Evolutionary conservation across 2,888 invertebrate species (phyloP).

Genomic region (Mesorhabditis sp.): DNA sequence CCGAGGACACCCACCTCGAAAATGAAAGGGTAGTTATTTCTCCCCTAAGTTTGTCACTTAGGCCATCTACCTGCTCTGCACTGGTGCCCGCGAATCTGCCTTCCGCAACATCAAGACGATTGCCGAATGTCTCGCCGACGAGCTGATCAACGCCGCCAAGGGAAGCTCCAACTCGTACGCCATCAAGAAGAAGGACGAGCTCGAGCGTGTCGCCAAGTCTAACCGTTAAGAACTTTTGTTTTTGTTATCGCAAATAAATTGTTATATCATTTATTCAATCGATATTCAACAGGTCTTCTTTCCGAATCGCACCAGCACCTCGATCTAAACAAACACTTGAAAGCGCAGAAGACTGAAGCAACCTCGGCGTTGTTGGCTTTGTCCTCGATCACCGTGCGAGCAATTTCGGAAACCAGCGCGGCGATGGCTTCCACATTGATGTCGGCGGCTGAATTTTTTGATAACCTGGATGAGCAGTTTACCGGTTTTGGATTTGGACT

Average conservation of each 20-base stretch:
- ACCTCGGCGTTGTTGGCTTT: not conserved
- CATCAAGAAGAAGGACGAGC: constrained; percentile 99
- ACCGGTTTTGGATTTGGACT: too few species aligned
- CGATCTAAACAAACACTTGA: not conserved
- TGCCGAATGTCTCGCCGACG: constrained; percentile 98
- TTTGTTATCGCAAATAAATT: constrained; percentile 14
- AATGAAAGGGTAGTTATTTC: not conserved
- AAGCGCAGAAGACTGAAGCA: not conserved
- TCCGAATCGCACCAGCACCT: not conserved
- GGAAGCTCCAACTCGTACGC: constrained; percentile 99
- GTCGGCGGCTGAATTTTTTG: not conserved
- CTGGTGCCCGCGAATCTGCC: constrained; percentile 96
- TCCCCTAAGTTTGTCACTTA: constrained; percentile 17
- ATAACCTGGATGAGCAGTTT: too few species aligned
- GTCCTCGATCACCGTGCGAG: not conserved
- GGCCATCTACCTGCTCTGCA: constrained; percentile 98
- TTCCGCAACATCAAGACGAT: constrained; percentile 99
- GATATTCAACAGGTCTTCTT: not conserved
- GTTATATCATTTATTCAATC: not conserved
- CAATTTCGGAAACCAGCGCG: not conserved
- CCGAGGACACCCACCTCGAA: constrained; percentile 3
- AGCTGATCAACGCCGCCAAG: constrained; percentile 98
- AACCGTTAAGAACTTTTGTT: constrained; percentile 79
- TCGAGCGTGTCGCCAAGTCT: constrained; percentile 99
- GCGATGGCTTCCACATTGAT: not conserved